These are phyloP conservation scores for Listronotus bonariensis DNA, from an alignment of 1,140 invertebrate genomes.

Conservation along the genomic window DNA sequence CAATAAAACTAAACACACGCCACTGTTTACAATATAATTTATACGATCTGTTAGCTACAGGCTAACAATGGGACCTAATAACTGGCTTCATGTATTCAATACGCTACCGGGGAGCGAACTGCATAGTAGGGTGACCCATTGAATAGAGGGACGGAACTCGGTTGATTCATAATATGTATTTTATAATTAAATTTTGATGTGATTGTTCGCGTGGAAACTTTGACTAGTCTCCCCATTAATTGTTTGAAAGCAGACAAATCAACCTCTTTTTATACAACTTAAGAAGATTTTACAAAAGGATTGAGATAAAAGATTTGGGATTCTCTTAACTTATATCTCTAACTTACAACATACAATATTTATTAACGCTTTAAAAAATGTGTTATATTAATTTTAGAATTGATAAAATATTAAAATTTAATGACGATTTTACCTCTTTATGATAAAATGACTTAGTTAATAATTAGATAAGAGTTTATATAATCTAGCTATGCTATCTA, in stretches of 20 bases:
- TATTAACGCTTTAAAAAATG: too few relatives aligned
- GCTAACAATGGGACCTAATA: slow-evolving; percentile 54
- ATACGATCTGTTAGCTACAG: slow-evolving; percentile 56
- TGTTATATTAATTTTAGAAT: too few relatives aligned
- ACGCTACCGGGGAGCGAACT: slow-evolving; percentile 35
- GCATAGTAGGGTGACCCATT: slow-evolving; percentile 35
- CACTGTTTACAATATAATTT: slow-evolving; percentile 57
- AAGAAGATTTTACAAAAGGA: slow-evolving; percentile 30
- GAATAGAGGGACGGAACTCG: slow-evolving; percentile 40
- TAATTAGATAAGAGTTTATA: too few relatives aligned
- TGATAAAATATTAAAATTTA: too few relatives aligned
- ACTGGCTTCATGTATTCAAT: slow-evolving; percentile 54
- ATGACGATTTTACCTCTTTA: too few relatives aligned
- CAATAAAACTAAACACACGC: slow-evolving; percentile 52
- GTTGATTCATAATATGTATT: slow-evolving; percentile 54
- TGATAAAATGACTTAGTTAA: too few relatives aligned
- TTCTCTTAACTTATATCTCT: too few relatives aligned
- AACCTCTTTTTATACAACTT: slow-evolving; percentile 32
- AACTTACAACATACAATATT: too few relatives aligned
- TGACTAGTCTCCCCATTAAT: slow-evolving; percentile 33
- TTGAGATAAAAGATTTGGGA: slow-evolving; percentile 22
- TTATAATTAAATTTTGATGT: slow-evolving; percentile 56
- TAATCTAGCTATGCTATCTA: too few relatives aligned
- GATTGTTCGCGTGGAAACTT: slow-evolving; percentile 52
- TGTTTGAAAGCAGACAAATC: slow-evolving; percentile 24